A percentile compares a stretch with the other conserved stretches of the same genome.
Evolutionary conservation across 2,888 invertebrate genomes (phyloP).

Genomic region (Endotricha flammealis): DNA sequence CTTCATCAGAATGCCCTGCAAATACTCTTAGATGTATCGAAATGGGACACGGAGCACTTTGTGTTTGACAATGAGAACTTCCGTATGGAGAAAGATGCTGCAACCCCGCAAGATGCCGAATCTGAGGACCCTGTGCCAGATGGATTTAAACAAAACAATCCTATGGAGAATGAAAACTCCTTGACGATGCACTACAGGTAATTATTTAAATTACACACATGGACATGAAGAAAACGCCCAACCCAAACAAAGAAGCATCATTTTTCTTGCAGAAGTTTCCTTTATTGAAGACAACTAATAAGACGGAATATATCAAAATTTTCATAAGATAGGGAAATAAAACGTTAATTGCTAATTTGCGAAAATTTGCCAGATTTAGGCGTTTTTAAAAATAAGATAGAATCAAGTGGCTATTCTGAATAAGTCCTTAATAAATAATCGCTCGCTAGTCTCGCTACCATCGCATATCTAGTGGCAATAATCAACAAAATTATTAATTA

Average conservation of each 20-base stretch:
- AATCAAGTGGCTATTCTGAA: no score
- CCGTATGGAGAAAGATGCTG: conserved; percentile 65
- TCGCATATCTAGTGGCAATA: no score
- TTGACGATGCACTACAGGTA: conserved; percentile 72
- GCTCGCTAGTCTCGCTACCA: no score
- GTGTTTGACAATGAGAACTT: conserved; percentile 78
- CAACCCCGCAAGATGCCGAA: conserved; percentile 66
- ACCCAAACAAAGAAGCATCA: no score
- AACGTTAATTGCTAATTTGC: no score
- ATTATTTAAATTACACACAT: conserved; percentile 18
- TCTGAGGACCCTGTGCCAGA: conserved; percentile 69
- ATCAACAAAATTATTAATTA: no score
- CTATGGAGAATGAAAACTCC: conserved; percentile 67
- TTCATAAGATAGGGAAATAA: no score
- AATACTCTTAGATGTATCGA: conserved; percentile 74
- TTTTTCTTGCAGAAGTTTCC: no score
- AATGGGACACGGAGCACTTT: conserved; percentile 75
- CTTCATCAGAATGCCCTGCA: conserved; percentile 78
- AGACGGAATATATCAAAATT: background rate
- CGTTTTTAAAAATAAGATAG: no score
- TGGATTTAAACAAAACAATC: conserved; percentile 58
- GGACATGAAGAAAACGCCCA: no score
- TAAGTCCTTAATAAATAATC: no score
- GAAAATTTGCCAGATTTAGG: no score
- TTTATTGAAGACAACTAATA: conserved; percentile 3